Evolutionary conservation across 2,797 vertebrate genomes (phyloP).

Genomic region (Arnoldichthys spilopterus): DNA sequence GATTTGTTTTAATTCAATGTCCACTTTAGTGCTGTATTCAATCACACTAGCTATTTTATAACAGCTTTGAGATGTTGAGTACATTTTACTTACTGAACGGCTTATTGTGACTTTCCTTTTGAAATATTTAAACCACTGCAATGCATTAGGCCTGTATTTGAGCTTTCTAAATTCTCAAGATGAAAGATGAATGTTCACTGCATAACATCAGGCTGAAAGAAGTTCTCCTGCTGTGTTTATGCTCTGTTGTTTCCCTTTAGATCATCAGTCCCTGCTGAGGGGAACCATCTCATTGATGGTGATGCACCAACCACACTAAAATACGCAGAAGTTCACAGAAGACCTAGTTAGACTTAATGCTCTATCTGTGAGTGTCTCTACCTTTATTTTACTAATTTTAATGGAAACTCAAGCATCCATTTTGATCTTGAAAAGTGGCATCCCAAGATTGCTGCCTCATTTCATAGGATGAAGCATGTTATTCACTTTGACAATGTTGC

Average conservation of each 20-base stretch:
- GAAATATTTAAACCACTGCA: background rate
- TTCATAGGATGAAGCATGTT: background rate
- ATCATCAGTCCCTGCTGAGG: background rate
- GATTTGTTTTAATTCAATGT: too few species aligned
- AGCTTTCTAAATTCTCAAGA: background rate
- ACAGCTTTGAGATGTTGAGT: background rate
- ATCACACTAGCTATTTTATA: too few species aligned
- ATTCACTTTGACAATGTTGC: background rate
- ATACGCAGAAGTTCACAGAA: too few species aligned
- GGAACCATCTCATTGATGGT: background rate
- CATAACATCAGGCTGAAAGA: background rate
- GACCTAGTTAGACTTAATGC: background rate
- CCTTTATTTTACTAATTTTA: too few species aligned
- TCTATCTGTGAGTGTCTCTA: too few species aligned
- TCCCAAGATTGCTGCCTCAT: background rate
- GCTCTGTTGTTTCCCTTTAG: constrained; percentile 1
- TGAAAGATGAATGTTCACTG: background rate
- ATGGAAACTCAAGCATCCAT: background rate
- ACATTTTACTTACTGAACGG: background rate
- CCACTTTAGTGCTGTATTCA: too few species aligned
- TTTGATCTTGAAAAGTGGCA: background rate
- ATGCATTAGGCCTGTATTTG: background rate
- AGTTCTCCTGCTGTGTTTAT: background rate
- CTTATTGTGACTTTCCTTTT: background rate
- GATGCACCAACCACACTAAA: too few species aligned